Conservation (phyloP, 1,140 invertebrate genomes). For the Limonius californicus region DNA sequence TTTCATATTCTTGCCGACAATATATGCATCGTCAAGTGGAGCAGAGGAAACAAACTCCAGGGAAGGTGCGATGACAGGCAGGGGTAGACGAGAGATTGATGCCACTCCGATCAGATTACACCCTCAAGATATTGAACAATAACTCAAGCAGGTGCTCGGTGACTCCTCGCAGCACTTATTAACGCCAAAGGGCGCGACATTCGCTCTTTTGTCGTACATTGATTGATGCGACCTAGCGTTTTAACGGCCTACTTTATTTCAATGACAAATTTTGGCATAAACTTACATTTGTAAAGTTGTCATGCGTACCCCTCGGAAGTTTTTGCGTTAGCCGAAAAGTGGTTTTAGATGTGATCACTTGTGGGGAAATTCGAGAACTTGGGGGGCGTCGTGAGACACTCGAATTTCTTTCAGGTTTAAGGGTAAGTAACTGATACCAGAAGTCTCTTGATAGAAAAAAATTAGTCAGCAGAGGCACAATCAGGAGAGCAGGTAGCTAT, state of each 20-base stretch:
- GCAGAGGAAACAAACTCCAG: not conserved
- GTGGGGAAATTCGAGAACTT: too few species aligned
- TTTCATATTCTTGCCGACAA: too few species aligned
- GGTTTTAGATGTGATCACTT: too few species aligned
- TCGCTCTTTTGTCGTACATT: not conserved
- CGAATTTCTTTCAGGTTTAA: too few species aligned
- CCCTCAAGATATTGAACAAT: conserved; percentile 1
- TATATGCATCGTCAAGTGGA: not conserved
- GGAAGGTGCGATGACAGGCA: not conserved
- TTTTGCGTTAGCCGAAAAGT: too few species aligned
- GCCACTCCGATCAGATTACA: conserved; percentile 1
- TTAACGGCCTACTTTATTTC: not conserved
- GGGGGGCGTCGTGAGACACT: too few species aligned
- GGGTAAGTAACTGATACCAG: too few species aligned
- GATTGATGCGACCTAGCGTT: not conserved
- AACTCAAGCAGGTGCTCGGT: not conserved
- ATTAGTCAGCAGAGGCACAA: too few species aligned
- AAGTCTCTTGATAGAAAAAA: too few species aligned
- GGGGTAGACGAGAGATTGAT: not conserved
- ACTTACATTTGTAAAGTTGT: too few species aligned
- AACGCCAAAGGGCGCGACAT: not conserved
- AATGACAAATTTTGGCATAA: not conserved
- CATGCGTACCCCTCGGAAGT: too few species aligned
- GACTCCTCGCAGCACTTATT: not conserved
- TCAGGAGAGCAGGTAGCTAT: too few species aligned